Percentiles rank a stretch among this genome's conserved stretches.
Evolutionary conservation across 2,113 vertebrate species (phyloP).

Genomic region (Agelaius phoeniceus): DNA sequence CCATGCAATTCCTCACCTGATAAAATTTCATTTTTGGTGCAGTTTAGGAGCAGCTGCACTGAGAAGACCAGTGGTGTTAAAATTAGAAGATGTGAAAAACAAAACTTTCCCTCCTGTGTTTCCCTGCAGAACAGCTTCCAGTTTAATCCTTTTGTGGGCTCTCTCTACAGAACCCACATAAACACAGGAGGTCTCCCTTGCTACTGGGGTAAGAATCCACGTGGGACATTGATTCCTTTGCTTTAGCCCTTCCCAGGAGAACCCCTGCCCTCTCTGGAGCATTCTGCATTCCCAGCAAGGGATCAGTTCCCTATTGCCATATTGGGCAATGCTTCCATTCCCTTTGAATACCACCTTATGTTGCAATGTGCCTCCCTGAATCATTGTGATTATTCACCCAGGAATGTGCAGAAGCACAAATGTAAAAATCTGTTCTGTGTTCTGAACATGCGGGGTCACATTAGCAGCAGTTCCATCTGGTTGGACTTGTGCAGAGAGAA

Average conservation of each 20-base stretch:
- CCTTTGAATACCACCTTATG: constrained; percentile 24
- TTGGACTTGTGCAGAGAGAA: neutral
- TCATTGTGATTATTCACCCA: constrained; percentile 43
- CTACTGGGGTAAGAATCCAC: neutral
- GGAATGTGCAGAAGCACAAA: constrained; percentile 33
- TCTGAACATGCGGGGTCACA: neutral
- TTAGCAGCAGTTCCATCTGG: neutral
- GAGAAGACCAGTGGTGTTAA: neutral
- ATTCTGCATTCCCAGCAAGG: neutral
- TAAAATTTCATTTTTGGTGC: neutral
- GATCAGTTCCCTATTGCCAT: constrained; percentile 1
- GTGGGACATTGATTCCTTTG: neutral
- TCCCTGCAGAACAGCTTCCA: neutral
- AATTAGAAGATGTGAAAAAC: neutral
- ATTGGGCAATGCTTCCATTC: constrained; percentile 33
- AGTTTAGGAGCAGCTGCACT: neutral
- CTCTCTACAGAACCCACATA: neutral
- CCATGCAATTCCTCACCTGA: neutral
- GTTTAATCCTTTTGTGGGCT: neutral
- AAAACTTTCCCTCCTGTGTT: neutral
- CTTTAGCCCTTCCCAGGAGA: neutral
- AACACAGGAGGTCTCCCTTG: neutral
- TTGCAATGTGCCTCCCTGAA: constrained; percentile 31
- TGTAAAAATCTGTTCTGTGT: constrained; percentile 38
- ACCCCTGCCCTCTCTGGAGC: neutral